Evolutionary conservation across 2,888 invertebrate species (phyloP), one percentile per base, ranked within the genome.

Genomic region (Leucozona laternaria): DNA sequence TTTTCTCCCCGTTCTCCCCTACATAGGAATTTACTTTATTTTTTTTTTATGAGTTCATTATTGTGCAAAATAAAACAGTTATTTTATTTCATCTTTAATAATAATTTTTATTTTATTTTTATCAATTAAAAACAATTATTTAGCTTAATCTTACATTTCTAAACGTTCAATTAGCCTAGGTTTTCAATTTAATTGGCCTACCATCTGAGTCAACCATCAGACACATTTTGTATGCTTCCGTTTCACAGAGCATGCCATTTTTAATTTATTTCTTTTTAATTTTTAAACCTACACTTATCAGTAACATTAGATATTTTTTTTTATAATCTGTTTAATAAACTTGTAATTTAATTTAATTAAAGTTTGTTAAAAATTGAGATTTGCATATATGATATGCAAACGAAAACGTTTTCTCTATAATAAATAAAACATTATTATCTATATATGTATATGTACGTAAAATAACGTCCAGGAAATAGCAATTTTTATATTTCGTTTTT

Each of bases 381-480:
- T 88, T 88, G 82, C 82, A 88, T 89, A 88, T 83, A 87, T 87
- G 79, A 84, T 88, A 78, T 89, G 85, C 88, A 85, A 87, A 88
- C 64, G 31, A 81, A 84, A 84, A 78, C 40, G 58, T 40, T 82
- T 43, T 64, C 5, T 66, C 31, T 31, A 48, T 66, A 62, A 34
- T 75, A 78, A 79, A 71, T 55, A 37, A 77, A 73, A 25, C 28
- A 48, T 79, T 83, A 62, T 70, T 20, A 66, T 82, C 70, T 58
- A n/a, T 43, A 10, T 28, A 66, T 82, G 64, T 58, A n/a, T 43
- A 10, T 28, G 15, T 48, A 68, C 20, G 28, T 70, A 48, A 57
- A 68, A 68, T 81, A 81, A 80, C 37, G 22, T 48, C 58, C 58
- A 76, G 20, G 60, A 53, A 70, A 28, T 76, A 72, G 57, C 31